Conservation (phyloP, 2,888 invertebrate genomes). For the Lasioglossum figueresi region DNA sequence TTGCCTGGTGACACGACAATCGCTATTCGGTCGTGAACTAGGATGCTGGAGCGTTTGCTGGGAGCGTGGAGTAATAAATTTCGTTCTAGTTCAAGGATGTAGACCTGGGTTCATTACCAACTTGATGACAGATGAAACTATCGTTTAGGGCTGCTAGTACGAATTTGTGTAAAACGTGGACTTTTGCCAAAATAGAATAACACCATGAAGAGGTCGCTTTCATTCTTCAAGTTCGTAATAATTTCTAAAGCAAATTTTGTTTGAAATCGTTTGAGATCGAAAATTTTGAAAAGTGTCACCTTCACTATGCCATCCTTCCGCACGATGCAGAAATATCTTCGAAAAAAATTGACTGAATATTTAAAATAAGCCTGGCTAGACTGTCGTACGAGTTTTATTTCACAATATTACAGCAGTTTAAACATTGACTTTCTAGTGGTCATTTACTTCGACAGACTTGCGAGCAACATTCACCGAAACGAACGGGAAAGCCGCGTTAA, state of each 20-base stretch:
- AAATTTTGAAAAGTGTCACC: neutral
- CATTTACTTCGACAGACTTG: neutral
- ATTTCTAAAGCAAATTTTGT: neutral
- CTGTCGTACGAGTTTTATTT: neutral
- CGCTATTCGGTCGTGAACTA: neutral
- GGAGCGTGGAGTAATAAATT: neutral
- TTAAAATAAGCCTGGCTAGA: neutral
- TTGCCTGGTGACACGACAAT: neutral
- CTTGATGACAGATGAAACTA: neutral
- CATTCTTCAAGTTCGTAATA: neutral
- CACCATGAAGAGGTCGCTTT: too few relatives aligned
- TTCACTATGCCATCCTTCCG: neutral
- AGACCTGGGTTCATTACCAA: neutral
- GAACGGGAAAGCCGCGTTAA: neutral
- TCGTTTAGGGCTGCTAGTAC: neutral
- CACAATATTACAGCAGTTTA: neutral
- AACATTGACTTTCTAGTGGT: neutral
- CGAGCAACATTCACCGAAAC: neutral
- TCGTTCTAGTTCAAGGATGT: neutral
- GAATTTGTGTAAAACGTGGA: neutral
- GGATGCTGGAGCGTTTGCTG: neutral
- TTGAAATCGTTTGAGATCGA: too few relatives aligned
- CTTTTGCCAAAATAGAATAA: too few relatives aligned
- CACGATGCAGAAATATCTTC: neutral
- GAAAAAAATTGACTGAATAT: neutral